Evolutionary conservation across 2,888 invertebrate species (phyloP), one percentile per base, ranked within the genome.

Genomic region (Neoscelio sp.): DNA sequence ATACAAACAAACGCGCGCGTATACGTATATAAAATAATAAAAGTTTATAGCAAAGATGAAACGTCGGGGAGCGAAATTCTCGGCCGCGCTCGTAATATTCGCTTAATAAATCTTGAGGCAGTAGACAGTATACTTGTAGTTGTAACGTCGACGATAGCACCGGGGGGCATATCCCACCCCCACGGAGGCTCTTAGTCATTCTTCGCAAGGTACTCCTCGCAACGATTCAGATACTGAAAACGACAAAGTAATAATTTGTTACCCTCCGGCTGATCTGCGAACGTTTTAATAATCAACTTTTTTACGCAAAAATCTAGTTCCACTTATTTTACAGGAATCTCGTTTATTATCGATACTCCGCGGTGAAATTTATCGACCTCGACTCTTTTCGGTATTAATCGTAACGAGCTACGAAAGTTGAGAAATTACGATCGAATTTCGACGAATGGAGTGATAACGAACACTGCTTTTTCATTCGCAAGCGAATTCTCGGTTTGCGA

Each of bases 181-280:
- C 54, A 40, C 65, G 40, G 52, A 70, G 74, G 38, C 73, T 48
- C 73, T 78, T 78, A 78, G 74, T 79, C 78, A 79, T 79, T 70
- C 78, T 79, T 79, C 75, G 75, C 73, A 78, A 78, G 73, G 52
- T 62, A 65, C 71, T 79, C 60, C 71, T 58, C 78, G 71, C 79
- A 65, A 71, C 70, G 75, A 75, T 79, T 75, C 75, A 79, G 79
- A 71, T 75, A 79, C 75, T 65, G 70, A 65, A 79, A 79, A 79
- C 79, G 79, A 79, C 79, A 79, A 79, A 79, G 75, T 79, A 75
- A 79, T 79, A 79, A 79, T 75, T 79, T 75, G 79, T 79, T 79
- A 70, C 75, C 79, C 75, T 46, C 65, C 65, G 79, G 75, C 79
- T 60, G 75, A 79, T 79, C 78, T 68, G 64, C 74, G 70, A 74